Percentiles rank a stretch among this genome's conserved stretches.
Evolutionary conservation across 2,797 vertebrate species (phyloP).

Genomic region (Propithecus deckenii): DNA sequence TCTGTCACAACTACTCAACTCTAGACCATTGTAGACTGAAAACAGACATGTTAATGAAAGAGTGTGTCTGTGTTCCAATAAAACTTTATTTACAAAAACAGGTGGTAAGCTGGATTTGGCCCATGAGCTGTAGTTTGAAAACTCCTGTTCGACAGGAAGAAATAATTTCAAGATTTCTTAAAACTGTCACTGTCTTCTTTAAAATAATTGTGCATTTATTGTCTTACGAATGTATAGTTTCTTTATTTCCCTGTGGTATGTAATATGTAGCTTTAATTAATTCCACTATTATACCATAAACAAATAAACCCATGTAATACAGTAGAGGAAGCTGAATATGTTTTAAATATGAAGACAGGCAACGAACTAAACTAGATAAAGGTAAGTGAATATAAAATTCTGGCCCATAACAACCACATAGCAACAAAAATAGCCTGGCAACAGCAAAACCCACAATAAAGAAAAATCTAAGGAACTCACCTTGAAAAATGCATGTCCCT

Average conservation of each 20-base stretch:
- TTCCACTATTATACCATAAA: not conserved
- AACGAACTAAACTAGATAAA: conserved; percentile 65
- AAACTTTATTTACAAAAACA: conserved; percentile 13
- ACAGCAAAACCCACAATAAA: conserved; percentile 59
- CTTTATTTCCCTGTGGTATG: not conserved
- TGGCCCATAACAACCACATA: conserved; percentile 69
- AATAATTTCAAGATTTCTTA: not conserved
- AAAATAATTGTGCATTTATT: not conserved
- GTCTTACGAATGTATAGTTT: not conserved
- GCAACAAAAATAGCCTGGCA: conserved; percentile 77
- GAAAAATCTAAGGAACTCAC: conserved; percentile 52
- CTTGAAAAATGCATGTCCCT: not conserved
- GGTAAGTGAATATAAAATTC: conserved; percentile 70
- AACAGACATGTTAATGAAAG: not conserved
- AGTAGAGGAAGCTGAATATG: not conserved
- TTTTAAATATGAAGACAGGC: not conserved
- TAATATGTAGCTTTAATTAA: not conserved
- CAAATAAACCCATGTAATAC: not conserved
- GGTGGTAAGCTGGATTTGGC: not conserved
- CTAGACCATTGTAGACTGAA: not conserved
- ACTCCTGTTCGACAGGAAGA: not conserved
- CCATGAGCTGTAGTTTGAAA: not conserved
- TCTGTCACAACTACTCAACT: not conserved
- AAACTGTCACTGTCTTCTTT: not conserved
- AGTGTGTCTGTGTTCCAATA: not conserved